These are phyloP conservation scores for Tachystola acroxantha DNA, from an alignment of 2,888 invertebrate species.

Conservation along the genomic window DNA sequence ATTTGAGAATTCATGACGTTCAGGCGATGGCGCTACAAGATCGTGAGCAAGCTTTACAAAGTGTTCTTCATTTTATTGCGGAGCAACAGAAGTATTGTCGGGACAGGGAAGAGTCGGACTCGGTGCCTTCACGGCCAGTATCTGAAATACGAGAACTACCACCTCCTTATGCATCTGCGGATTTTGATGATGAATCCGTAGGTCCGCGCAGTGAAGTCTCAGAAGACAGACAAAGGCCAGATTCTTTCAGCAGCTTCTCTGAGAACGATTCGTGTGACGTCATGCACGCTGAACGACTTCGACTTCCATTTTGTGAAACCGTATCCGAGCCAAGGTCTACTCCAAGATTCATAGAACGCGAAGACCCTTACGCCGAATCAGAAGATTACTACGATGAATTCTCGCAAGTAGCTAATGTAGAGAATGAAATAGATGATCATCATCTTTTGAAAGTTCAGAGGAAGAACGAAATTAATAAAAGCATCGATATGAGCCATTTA, in stretches of 20 bases:
- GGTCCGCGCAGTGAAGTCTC: conserved; percentile 69
- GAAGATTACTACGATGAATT: conserved; percentile 59
- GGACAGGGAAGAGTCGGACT: conserved; percentile 78
- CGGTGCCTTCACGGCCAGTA: conserved; percentile 70
- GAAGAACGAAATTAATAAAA: conserved; percentile 70
- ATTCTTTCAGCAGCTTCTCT: conserved; percentile 70
- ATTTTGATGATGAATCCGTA: conserved; percentile 68
- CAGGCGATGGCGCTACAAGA: conserved; percentile 75
- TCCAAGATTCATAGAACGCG: conserved; percentile 66
- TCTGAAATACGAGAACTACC: conserved; percentile 79
- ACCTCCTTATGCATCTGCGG: conserved; percentile 69
- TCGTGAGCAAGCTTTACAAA: conserved; percentile 84
- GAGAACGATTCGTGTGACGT: conserved; percentile 71
- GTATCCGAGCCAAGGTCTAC: conserved; percentile 67
- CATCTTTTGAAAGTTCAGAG: conserved; percentile 64
- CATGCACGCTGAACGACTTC: conserved; percentile 46
- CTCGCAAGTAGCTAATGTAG: conserved; percentile 53
- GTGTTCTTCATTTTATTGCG: conserved; percentile 85
- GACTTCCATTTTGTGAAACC: conserved; percentile 55
- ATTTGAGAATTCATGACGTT: conserved; percentile 64
- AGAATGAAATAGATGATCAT: conserved; percentile 64
- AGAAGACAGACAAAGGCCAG: conserved; percentile 65
- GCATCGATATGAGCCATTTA: conserved; percentile 45
- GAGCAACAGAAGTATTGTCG: conserved; percentile 86
- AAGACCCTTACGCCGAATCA: conserved; percentile 67